These are phyloP conservation scores for Microctonus hyperodae DNA, from an alignment of 2,888 invertebrate species.

Conservation along the genomic window DNA sequence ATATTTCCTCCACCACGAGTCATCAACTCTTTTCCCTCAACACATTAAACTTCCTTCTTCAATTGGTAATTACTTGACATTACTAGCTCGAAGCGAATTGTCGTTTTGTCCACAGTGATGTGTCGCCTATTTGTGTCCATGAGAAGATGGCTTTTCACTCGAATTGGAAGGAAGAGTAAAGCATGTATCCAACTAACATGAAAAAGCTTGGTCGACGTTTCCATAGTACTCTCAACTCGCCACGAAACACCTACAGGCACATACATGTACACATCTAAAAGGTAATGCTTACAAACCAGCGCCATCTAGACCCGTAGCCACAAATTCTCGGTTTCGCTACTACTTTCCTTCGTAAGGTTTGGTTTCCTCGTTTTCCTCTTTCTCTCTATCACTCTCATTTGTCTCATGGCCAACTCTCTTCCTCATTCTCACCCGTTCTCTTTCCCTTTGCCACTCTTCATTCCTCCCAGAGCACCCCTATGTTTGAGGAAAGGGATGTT, in stretches of 20 bases:
- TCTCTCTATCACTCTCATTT: constrained; percentile 13
- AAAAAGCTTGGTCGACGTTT: constrained; percentile 1
- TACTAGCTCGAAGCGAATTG: constrained; percentile 46
- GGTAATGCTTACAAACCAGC: constrained; percentile 27
- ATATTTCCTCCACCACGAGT: not conserved
- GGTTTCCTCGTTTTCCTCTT: constrained; percentile 17
- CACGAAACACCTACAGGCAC: not conserved
- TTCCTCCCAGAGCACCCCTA: constrained; percentile 21
- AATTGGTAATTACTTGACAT: constrained; percentile 57
- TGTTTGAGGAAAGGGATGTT: constrained; percentile 25
- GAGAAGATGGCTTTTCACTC: constrained; percentile 3
- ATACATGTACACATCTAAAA: not conserved
- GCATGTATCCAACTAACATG: constrained; percentile 1
- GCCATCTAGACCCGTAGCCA: constrained; percentile 21
- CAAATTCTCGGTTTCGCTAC: constrained; percentile 25
- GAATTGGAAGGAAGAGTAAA: not conserved
- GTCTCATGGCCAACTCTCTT: not conserved
- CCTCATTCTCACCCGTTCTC: constrained; percentile 3
- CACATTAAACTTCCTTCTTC: constrained; percentile 55
- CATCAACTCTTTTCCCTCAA: constrained; percentile 33
- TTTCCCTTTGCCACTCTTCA: constrained; percentile 23
- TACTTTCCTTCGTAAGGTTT: constrained; percentile 8
- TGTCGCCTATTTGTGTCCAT: not conserved
- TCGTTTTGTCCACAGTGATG: constrained; percentile 11
- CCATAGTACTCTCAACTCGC: constrained; percentile 9